Base-by-base conservation (phyloP, 2,888 invertebrate species). In the Steinernema carpocapsae region DNA sequence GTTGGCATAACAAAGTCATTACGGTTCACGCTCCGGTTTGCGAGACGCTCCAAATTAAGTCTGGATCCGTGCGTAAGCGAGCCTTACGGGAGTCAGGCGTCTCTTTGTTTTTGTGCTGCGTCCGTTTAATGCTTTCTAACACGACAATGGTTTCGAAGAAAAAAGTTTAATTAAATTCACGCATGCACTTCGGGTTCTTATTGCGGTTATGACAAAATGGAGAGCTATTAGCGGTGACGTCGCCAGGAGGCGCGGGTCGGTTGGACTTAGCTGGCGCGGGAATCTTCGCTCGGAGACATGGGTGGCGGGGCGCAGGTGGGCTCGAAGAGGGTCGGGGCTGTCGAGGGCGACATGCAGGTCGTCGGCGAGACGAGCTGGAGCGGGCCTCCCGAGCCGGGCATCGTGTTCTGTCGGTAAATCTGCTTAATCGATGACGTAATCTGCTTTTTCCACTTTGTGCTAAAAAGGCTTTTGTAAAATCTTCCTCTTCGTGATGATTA, bases 401-500 rank as follows among this genome's bases (percentile, higher is more conserved):
- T 32, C 64, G 64, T 14, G 42, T 46, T 43, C 17, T 94, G 94
- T 0, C 94, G 90, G 86, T 94, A 94, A 0, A 94, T 94, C 88
- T 94, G 93, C 88, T 94, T 94, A 78, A 95, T 89, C 1, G 94
- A 90, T 0, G 94, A 93, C 0, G 95, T 94, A 84, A 97, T 89
- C 87, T 97, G 96, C 85, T 97, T 97, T 89, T 97, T 95, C 95
- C 95, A 96, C 88, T 97, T 96, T 0, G 96, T 97, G 77, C 96
- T 90, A 81, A 37, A 83, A 46, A 64, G 32, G 64, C 43, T 42
- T 24, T 52, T 17, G 26, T 71, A 26, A 42, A n/a, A 32, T 2
- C 26, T 24, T 6, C 59, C 29, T 19, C 45, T 29, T 48, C 45
- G 46, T 70, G 26, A 76, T 56, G n/a, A 42, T 2, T 46, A 19